Evolutionary conservation across 1,140 invertebrate species (phyloP).

Genomic region (Bombus waltoni): DNA sequence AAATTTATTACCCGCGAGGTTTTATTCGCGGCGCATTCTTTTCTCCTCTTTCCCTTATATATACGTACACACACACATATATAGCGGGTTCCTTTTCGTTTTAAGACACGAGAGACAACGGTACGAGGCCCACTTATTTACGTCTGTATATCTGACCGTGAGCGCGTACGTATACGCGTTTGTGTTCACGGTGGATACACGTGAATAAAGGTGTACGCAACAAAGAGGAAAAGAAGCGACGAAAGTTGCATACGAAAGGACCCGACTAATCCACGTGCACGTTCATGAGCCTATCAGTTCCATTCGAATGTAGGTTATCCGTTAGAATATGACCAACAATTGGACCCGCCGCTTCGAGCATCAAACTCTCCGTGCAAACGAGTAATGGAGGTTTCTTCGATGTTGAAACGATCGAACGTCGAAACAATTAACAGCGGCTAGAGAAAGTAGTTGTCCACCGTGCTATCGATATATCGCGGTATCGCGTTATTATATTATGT

Average conservation of each 20-base stretch:
- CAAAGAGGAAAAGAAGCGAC: slow-evolving; percentile 62
- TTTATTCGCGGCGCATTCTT: neutral
- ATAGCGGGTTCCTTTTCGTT: neutral
- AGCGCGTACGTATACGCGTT: neutral
- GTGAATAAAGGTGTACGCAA: slow-evolving; percentile 62
- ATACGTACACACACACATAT: no score
- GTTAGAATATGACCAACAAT: slow-evolving; percentile 70
- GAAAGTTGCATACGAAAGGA: slow-evolving; percentile 70
- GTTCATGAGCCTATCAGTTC: slow-evolving; percentile 57
- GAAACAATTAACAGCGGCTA: no score
- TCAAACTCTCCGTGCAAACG: neutral
- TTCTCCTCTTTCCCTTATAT: neutral
- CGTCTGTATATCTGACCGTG: slow-evolving; percentile 26
- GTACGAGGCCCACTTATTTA: slow-evolving; percentile 61
- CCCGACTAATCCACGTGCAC: slow-evolving; percentile 64
- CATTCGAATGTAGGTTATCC: slow-evolving; percentile 64
- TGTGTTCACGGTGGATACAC: slow-evolving; percentile 39
- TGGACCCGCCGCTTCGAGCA: slow-evolving; percentile 59
- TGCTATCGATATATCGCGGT: no score
- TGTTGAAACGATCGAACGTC: neutral
- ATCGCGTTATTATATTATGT: no score
- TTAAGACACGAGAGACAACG: slow-evolving; percentile 41
- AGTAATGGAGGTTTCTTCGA: neutral
- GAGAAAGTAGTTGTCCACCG: no score
- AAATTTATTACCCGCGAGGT: neutral